Evolutionary conservation across 2,888 invertebrate genomes (phyloP).

Genomic region (Scelioninae gen. 2): DNA sequence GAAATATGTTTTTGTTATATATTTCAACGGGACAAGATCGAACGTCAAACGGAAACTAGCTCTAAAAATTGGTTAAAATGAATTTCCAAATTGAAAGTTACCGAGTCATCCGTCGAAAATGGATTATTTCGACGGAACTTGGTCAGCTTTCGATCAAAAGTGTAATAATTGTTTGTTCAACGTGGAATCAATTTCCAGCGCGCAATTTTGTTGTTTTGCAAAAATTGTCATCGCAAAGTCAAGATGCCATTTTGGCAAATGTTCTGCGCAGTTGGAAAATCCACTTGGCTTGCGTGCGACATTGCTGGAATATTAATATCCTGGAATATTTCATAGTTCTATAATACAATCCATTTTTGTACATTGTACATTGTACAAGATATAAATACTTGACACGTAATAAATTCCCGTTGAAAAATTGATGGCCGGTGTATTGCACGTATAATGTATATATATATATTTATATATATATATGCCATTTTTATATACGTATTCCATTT

Average conservation of each 20-base stretch:
- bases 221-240: conserved; percentile 10
- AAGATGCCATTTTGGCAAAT: conserved; percentile 20
- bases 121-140: too few relatives aligned
- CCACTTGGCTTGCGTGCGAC: conserved; percentile 37
- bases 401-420: conserved; percentile 21
- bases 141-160: too few relatives aligned
- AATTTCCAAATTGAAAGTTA: too few relatives aligned
- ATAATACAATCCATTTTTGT: conserved; percentile 29
- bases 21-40: too few relatives aligned
- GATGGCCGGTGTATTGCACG: neutral
- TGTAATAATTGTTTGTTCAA: neutral
- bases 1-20: too few relatives aligned
- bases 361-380: neutral
- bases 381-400: conserved; percentile 25
- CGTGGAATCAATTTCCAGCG: conserved; percentile 3
- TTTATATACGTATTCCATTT: too few relatives aligned
- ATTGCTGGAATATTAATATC: conserved; percentile 40
- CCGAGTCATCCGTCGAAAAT: too few relatives aligned
- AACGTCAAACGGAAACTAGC: too few relatives aligned
- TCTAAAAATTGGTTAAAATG: too few relatives aligned
- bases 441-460: too few relatives aligned
- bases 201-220: conserved; percentile 18
- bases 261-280: conserved; percentile 33
- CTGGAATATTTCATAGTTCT: conserved; percentile 33
- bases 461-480: too few relatives aligned